Evolutionary conservation across 2,113 vertebrate species (phyloP).

Genomic region (Melanostigma gelatinosum): DNA sequence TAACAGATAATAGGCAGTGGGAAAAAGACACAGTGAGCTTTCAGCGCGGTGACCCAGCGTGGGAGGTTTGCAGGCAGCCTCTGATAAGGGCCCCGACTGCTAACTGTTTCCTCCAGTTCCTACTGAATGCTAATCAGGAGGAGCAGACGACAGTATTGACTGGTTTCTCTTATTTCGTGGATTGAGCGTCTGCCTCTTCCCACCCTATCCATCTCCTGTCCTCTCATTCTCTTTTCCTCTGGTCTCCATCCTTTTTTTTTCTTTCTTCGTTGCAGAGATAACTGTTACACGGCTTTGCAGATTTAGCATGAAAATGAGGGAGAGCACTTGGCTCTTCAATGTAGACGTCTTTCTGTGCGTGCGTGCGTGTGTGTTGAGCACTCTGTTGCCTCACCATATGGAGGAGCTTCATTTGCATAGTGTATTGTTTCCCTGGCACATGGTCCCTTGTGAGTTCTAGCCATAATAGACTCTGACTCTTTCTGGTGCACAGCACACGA

Average conservation of each 20-base stretch:
- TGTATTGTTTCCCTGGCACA: conserved; percentile 66
- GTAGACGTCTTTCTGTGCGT: conserved; percentile 18
- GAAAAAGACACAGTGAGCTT: conserved; percentile 56
- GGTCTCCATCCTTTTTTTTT: neutral
- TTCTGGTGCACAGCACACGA: conserved; percentile 44
- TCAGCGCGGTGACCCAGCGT: conserved; percentile 72
- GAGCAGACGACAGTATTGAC: conserved; percentile 59
- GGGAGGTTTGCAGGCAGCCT: conserved; percentile 70
- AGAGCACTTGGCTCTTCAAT: conserved; percentile 44
- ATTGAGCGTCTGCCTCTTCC: conserved; percentile 50
- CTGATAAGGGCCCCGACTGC: conserved; percentile 66
- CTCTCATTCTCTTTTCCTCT: conserved; percentile 49
- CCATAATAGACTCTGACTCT: conserved; percentile 47
- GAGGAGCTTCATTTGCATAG: conserved; percentile 69
- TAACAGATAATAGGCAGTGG: conserved; percentile 68
- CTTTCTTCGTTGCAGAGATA: conserved; percentile 39
- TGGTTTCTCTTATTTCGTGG: conserved; percentile 59
- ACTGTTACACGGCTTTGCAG: conserved; percentile 56
- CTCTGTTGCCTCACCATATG: conserved; percentile 63
- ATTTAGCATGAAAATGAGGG: conserved; percentile 66
- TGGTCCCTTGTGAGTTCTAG: conserved; percentile 49
- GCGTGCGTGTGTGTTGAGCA: conserved; percentile 16
- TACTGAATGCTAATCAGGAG: conserved; percentile 69
- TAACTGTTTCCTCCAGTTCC: conserved; percentile 64
- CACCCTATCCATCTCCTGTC: conserved; percentile 45